A percentile compares a stretch with the other conserved stretches of the same genome.
Evolutionary conservation across 2,113 vertebrate species (phyloP).

Genomic region (Ceratotherium simum): DNA sequence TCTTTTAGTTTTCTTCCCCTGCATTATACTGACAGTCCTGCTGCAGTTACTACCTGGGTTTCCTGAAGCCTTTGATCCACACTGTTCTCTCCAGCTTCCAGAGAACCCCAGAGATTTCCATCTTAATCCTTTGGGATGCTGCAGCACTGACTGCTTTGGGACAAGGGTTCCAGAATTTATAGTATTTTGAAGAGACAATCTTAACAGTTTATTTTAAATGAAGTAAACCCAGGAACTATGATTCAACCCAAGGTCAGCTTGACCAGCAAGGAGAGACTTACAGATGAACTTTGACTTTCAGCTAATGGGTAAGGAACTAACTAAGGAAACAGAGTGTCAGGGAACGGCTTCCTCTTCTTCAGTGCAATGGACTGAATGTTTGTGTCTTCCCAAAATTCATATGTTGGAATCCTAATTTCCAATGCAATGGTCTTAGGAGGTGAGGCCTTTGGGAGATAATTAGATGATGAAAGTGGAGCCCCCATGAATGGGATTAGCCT

Average conservation of each 20-base stretch:
- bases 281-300: background rate
- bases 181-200: background rate
- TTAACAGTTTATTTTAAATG: slow-evolving; percentile 7
- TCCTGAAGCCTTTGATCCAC: background rate
- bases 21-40: background rate
- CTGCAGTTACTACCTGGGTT: background rate
- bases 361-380: background rate
- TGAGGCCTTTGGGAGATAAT: background rate
- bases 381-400: background rate
- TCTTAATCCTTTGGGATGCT: background rate
- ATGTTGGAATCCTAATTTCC: background rate
- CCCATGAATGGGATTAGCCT: background rate
- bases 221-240: background rate
- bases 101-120: background rate
- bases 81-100: background rate
- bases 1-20: background rate
- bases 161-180: background rate
- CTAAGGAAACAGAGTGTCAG: background rate
- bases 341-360: background rate
- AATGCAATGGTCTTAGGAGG: background rate
- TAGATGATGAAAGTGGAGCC: background rate
- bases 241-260: background rate
- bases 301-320: background rate
- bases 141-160: background rate
- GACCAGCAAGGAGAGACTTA: background rate